A percentile compares a stretch with the other conserved stretches of the same genome.
phyloP scores from a whole-genome alignment of 2,797 vertebrate genomes.

The Neoniphon sammara region DNA sequence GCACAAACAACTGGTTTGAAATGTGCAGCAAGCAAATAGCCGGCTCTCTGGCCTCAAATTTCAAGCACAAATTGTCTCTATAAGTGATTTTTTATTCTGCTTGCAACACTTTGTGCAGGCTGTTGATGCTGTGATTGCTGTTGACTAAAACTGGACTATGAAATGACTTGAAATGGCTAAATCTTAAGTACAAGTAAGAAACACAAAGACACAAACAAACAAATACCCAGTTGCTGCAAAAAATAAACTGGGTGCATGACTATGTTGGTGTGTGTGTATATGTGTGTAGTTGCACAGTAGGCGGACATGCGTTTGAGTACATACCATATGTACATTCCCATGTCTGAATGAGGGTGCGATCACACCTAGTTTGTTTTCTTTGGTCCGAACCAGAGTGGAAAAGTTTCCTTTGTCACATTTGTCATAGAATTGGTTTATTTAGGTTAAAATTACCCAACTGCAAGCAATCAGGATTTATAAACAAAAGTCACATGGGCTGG shows the following conservation, averaged over 20 bases:
- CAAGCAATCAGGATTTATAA: too few species aligned
- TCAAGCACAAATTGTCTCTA: constrained; percentile 2
- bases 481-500: too few species aligned
- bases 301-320: too few species aligned
- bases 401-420: not conserved
- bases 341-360: too few species aligned
- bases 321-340: too few species aligned
- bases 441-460: too few species aligned
- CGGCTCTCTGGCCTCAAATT: not conserved
- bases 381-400: too few species aligned
- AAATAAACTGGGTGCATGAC: not conserved
- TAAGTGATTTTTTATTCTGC: not conserved
- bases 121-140: not conserved
- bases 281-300: too few species aligned
- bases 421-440: too few species aligned
- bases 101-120: constrained; percentile 1
- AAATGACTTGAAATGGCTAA: too few species aligned
- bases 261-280: not conserved
- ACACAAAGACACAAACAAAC: not conserved
- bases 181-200: not conserved
- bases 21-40: constrained; percentile 7
- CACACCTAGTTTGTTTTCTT: too few species aligned
- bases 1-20: constrained; percentile 13
- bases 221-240: not conserved
- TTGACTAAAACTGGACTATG: not conserved